Base-by-base conservation (phyloP, 2,113 vertebrate genomes). In the Anoplopoma fimbria region DNA sequence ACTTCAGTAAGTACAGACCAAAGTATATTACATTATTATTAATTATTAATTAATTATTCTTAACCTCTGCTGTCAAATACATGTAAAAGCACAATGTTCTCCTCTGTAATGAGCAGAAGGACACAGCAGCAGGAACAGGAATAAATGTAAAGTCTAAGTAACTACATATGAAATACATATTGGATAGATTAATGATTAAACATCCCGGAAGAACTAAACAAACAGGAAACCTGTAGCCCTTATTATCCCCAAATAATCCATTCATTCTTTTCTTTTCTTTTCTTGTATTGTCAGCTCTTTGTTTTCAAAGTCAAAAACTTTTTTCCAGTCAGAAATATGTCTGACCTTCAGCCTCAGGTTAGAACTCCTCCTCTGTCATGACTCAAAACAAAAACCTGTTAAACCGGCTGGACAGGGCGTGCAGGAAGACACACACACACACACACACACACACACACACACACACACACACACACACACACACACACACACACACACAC, bases 321-420 rank as follows among this genome's bases (percentile, higher is more conserved):
- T 27, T 40, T 9, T 36, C 23, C 42, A n/a, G 4, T 12, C 12
- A 42, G 53, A 62, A 75, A 83, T 85, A 65, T 57, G 73, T 3
- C 9, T 58, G 53, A 69, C 31, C 71, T 53, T 64, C 1, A 42
- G 45, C 8, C 33, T 58, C 13, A 0, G 10, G 10, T 60, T 9
- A 21, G 69, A 81, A 60, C 23, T 40, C 72, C 87, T 88, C 36
- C 23, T 75, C 76, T 79, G 78, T 71, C 5, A 1, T 38, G 31
- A 73, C 42, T 81, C 12, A 13, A 79, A 89, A 69, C 76, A 70
- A 12, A 79, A 88, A 83, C 92, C 83, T n/a, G 90, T 60, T 67
- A 0, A 67, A 85, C 92, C 63, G 69, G 89, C 79, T 69, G 5
- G 29, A 71, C 40, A 7, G 45, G 55, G 6, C 53, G 73, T 9